Conservation (phyloP, 53 echinoderm and acorn worm genomes). For the Henricia sp. region DNA sequence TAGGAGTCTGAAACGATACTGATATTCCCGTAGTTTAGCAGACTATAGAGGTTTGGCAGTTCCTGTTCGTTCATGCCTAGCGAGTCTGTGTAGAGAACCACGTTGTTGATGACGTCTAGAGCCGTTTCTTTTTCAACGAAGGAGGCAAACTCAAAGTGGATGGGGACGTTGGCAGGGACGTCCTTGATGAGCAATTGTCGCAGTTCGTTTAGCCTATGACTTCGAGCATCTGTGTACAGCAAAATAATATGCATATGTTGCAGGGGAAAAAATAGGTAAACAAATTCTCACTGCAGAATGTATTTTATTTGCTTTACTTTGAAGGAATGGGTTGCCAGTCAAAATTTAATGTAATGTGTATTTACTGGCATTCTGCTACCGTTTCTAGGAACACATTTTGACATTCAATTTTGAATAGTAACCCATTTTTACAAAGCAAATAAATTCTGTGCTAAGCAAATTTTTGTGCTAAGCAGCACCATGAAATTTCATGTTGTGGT, state of each 20-base stretch:
- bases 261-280: not conserved
- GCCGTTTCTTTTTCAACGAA: conserved; percentile 86
- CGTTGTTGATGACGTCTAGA: conserved; percentile 71
- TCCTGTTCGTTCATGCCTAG: conserved; percentile 99
- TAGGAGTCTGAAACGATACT: conserved; percentile 81
- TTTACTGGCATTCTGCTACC: too few relatives aligned
- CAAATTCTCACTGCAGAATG: too few relatives aligned
- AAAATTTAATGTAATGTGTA: too few relatives aligned
- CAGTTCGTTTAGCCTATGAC: conserved; percentile 59
- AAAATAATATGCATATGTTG: not conserved
- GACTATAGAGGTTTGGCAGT: conserved; percentile 87
- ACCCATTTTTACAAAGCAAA: too few relatives aligned
- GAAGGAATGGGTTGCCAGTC: too few relatives aligned
- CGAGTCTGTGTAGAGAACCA: conserved; percentile 83
- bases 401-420: too few relatives aligned
- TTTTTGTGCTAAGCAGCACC: too few relatives aligned
- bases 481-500: too few relatives aligned
- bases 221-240: conserved; percentile 68
- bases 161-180: conserved; percentile 65
- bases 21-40: conserved; percentile 88
- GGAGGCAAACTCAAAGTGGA: conserved; percentile 98
- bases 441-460: too few relatives aligned
- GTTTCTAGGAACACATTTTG: too few relatives aligned
- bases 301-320: not conserved
- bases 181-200: conserved; percentile 59